A percentile compares a stretch with the other conserved stretches of the same genome.
Conservation (phyloP, 2,888 invertebrate species). For the Bombyx huttoni region DNA sequence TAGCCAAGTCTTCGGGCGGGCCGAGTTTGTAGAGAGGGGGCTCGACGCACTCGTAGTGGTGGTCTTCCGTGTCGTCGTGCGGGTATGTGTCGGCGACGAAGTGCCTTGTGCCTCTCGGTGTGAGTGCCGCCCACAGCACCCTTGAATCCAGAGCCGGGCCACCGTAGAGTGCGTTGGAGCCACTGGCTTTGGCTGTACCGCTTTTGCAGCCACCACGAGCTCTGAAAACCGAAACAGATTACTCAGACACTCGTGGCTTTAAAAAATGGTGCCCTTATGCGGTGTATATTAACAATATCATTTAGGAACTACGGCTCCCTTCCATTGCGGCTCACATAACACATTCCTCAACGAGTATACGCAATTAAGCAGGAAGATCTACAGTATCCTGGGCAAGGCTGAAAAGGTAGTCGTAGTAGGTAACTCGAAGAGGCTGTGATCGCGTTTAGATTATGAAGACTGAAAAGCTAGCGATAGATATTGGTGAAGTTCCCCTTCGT, state of each 20-base stretch:
- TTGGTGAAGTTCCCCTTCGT: no score
- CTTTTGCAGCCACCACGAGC: constrained; percentile 70
- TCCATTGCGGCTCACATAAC: no score
- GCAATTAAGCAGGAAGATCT: no score
- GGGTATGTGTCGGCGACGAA: constrained; percentile 79
- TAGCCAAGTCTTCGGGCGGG: constrained; percentile 64
- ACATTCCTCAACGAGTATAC: no score
- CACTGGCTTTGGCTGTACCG: constrained; percentile 64
- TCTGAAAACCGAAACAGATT: constrained; percentile 26
- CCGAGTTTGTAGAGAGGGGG: constrained; percentile 64
- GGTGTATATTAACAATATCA: no score
- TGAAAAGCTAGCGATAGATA: no score
- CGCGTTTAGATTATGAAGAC: no score
- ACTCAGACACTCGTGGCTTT: constrained; percentile 2
- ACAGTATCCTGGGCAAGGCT: no score
- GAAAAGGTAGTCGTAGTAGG: no score
- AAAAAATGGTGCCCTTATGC: no score
- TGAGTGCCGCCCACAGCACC: constrained; percentile 87
- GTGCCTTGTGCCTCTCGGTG: constrained; percentile 85
- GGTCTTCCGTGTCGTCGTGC: constrained; percentile 75
- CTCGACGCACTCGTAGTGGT: constrained; percentile 81
- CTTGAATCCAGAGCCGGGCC: constrained; percentile 76
- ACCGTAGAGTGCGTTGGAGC: constrained; percentile 56
- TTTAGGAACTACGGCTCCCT: no score
- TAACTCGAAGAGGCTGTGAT: no score